Base-by-base conservation (phyloP, 1,140 invertebrate genomes). In the Ips typographus region DNA sequence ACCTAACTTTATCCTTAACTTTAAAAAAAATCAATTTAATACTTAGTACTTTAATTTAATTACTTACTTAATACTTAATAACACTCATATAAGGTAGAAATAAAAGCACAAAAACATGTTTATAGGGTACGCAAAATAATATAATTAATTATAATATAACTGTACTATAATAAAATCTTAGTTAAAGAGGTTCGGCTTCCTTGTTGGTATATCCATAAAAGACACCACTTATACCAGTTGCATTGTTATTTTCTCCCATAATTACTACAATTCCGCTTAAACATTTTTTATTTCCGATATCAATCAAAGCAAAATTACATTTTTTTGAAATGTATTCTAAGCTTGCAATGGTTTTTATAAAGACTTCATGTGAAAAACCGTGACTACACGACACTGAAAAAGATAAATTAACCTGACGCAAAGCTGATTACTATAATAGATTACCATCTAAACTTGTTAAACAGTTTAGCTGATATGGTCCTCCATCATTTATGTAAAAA, bases 401-500 rank as follows among this genome's bases (percentile, higher is more conserved):
- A 22, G 60, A 37, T 7, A 53, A 55, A n/a, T 44, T 47, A 44
- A 44, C 8, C 53, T 5, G 39, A 4, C 38, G 51, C 37, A 40
- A 47, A 2, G 8, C 39, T 58, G 39, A 65, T 44, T 43, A 42
- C 39, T 41, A 40, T 4, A 38, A 62, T 2, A 38, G 49, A 36
- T 22, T 22, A 22, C 22, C 22, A 22, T 22, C 22, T 22, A 2
- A 37, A 71, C 70, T 71, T 67, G 72, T 72, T 49, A 51, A 68
- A 69, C 92, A 94, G 1, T 93, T 93, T 0, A 93, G 93, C 74
- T 94, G 93, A 40, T 90, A 82, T 40, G 88, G 88, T 6, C 81
- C 81, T 0, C 92, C 93, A 5, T 88, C 88, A 76, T 95, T 94
- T 0, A 92, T 90, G 76, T 91, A 95, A 80, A 95, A 95, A 77